A percentile compares a stretch with the other conserved stretches of the same genome.
Conservation (phyloP, 1,140 invertebrate species). For the Probaryconus sp. region DNA sequence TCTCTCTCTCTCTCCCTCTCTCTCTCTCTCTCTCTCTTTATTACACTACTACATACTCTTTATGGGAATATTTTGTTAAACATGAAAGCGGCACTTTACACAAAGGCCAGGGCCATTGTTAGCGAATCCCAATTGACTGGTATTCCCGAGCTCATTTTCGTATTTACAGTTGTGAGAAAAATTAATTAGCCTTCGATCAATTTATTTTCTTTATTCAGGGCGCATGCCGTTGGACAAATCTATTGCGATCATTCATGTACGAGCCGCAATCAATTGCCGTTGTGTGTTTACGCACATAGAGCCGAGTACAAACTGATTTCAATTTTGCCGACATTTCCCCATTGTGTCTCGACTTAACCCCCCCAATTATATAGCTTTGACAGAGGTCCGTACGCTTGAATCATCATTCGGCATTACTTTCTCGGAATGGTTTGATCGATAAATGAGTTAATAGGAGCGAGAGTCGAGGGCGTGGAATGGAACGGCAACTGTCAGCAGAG, state of each 20-base stretch:
- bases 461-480: conserved; percentile 38
- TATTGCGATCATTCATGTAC: conserved; percentile 24
- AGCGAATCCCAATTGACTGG: too few relatives aligned
- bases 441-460: conserved; percentile 57
- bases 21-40: too few relatives aligned
- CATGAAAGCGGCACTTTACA: too few relatives aligned
- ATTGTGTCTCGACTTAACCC: conserved; percentile 51
- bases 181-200: conserved; percentile 37
- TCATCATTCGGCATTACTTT: conserved; percentile 47
- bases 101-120: too few relatives aligned
- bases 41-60: too few relatives aligned
- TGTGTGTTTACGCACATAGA: not conserved
- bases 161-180: too few relatives aligned
- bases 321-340: conserved; percentile 43
- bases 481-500: conserved; percentile 47
- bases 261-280: conserved; percentile 30
- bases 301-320: conserved; percentile 29
- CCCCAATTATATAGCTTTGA: conserved; percentile 51
- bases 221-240: too few relatives aligned
- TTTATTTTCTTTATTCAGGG: too few relatives aligned
- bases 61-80: too few relatives aligned
- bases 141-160: too few relatives aligned
- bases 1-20: too few relatives aligned
- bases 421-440: conserved; percentile 39
- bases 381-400: conserved; percentile 24